Evolutionary conservation across 1,140 invertebrate genomes (phyloP), one percentile per base, ranked within the genome.

Genomic region (Euwallacea similis): DNA sequence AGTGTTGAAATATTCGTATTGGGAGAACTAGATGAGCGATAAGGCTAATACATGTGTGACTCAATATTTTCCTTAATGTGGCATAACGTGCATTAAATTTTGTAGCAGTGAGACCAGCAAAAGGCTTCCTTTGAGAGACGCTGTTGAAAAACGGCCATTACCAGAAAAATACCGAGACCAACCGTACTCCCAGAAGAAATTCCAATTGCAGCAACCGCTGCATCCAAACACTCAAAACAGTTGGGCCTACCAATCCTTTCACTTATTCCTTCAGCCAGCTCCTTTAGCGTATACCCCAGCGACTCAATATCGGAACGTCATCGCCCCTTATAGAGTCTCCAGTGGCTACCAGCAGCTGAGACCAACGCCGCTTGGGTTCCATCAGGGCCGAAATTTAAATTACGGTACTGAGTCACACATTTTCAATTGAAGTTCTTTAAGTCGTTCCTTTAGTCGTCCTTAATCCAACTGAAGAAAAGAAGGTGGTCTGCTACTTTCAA

Each of bases 401-500:
- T 54, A 46, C 10, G 70, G 70, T 72, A 47, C 59, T 33, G 21
- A 33, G 21, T 33, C 21, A 33, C 21, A 33, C 1, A 33, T 33
- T 33, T 33, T 33, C 21, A 33, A 33, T 33, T 4, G 1, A 33
- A 4, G 4, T 4, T 4, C 21, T 33, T 4, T 33, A 33, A 33
- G 21, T 33, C 21, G 21, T 33, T 33, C 21, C 21, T 33, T 33
- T 33, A 33, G 21, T 33, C 21, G 21, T 4, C 21, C 1, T 4
- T 4, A 33, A 33, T 33, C 21, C 21, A 33, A 4, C 21, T 33
- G 21, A 65, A 11, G 54, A 71, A 13, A 71, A 74, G 55, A 74
- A 74, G 43, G 72, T 91, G 1, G 85, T 92, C 0, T 93, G 91
- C 76, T 90, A 90, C 77, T 81, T 91, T 42, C 85, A 90, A 76